Evolutionary conservation across 2,797 vertebrate species (phyloP).

Genomic region (Nasua narica): DNA sequence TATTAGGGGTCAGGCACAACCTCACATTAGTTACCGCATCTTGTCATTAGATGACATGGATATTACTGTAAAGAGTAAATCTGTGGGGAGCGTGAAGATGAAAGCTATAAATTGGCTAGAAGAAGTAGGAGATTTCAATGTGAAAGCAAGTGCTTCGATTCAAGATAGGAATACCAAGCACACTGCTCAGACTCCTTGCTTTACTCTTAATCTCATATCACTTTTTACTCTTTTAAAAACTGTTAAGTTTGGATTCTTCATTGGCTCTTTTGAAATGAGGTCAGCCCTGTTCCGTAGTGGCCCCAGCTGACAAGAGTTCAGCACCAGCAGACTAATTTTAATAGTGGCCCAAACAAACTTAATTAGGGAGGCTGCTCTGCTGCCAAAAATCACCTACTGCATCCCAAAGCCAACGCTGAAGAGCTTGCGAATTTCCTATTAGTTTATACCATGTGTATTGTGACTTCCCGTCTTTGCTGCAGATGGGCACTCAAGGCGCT

Average conservation of each 20-base stretch:
- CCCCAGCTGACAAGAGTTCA: slow-evolving; percentile 9
- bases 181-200: background rate
- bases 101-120: slow-evolving; percentile 49
- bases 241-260: slow-evolving; percentile 25
- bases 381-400: slow-evolving; percentile 34
- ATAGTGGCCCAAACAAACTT: slow-evolving; percentile 43
- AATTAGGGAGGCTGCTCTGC: slow-evolving; percentile 33
- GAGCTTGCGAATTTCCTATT: background rate
- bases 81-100: background rate
- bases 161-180: background rate
- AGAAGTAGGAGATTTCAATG: slow-evolving; percentile 49
- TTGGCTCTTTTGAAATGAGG: slow-evolving; percentile 27
- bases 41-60: slow-evolving; percentile 65
- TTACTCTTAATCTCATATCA: background rate
- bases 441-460: background rate
- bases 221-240: slow-evolving; percentile 39
- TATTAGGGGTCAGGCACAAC: slow-evolving; percentile 54
- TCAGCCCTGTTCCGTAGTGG: background rate
- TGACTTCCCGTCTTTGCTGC: background rate
- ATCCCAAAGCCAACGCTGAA: slow-evolving; percentile 46
- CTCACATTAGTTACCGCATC: slow-evolving; percentile 51
- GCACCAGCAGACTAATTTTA: slow-evolving; percentile 36
- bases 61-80: slow-evolving; percentile 54
- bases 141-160: slow-evolving; percentile 27
- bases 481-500: background rate